Base-by-base conservation (phyloP, 2,888 invertebrate species). In the Ormyrus nitidulus region DNA sequence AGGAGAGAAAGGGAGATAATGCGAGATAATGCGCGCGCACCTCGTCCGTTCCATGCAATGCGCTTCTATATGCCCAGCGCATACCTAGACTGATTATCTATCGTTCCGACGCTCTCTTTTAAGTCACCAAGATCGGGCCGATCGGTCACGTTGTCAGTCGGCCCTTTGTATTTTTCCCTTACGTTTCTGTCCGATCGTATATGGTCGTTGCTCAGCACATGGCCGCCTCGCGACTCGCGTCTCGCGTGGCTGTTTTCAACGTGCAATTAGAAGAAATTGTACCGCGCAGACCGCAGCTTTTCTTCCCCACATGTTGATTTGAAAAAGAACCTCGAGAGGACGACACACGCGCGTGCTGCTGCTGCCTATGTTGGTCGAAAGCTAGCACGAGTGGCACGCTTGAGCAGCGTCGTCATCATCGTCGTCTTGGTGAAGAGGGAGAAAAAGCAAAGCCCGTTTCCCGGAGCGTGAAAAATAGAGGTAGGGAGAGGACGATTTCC, bases 81-180 rank as follows among this genome's bases (percentile, higher is more conserved):
- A 34, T 4, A 34, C 34, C 34, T 34, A 34, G 34, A 34, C 34
- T 34, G 34, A 34, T 34, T 34, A 34, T 34, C 34, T 34, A 34
- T 34, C 34, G 34, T 34, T 34, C 34, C 4, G 34, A 34, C 34
- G 34, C 34, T 34, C 3, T 34, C 34, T 34, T 34, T 34, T 4
- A 34, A 87, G 87, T 86, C 87, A 88, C 85, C 86, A 86, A 85
- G 86, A 86, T 88, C 87, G 84, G 85, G 85, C 82, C 85, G 86
- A 87, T 85, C 86, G 86, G 87, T 85, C 84, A 34, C 34, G 34
- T 34, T 34, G 34, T 34, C 34, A 34, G 4, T 34, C 34, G 34
- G 34, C 34, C 34, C 34, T 34, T 34, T 2, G 34, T 34, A 34
- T 34, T 4, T 34, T 34, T 34, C 34, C 34, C 34, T 34, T 34